Base-by-base conservation (phyloP, 2,113 vertebrate genomes). In the Lampris megalopsis region DNA sequence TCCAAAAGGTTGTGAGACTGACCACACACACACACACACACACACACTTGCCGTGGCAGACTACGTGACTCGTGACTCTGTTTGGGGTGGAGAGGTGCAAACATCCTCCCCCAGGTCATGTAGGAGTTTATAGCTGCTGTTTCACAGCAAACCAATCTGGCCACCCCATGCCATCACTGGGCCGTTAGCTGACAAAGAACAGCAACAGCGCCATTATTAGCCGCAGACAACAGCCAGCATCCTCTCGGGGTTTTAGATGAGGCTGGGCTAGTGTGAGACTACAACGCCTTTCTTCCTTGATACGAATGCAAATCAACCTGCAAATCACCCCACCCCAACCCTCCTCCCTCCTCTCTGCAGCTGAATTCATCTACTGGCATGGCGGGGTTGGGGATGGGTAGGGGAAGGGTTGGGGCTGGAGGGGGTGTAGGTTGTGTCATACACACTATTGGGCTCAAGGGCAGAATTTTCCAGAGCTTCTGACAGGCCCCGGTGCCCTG, bases 61-160 rank as follows among this genome's bases (percentile, higher is more conserved):
- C 24, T 24, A 24, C 24, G 24, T 24, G 24, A 24, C 24, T 24
- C 24, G 24, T 24, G 24, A 24, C 24, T 24, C 24, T 24, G 24
- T 24, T 24, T 24, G 24, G 35, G 42, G 52, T 36, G 62, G 52
- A 5, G 9, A 36, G 5, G 0, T 67, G 63, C 24, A 24, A 24
- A 24, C 24, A 24, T 10, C 13, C 47, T 43, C 58, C 64, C 75
- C 48, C 71, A 2, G 72, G 74, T 80, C 57, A 3, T 63, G 72
- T 54, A 24, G 66, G 80, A 37, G 65, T 73, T 81, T 88, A 89
- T 82, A 67, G 79, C 63, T 45, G 73, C 81, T 80, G 72, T 79
- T 82, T 66, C 77, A 50, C 68, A 49, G 53, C 9, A 42, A 74
- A 67, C 64, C 71, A 65, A 82, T 80, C 61, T 80, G 81, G 75